Evolutionary conservation across 2,888 invertebrate genomes (phyloP).

Genomic region (Trachelus iudaicus): DNA sequence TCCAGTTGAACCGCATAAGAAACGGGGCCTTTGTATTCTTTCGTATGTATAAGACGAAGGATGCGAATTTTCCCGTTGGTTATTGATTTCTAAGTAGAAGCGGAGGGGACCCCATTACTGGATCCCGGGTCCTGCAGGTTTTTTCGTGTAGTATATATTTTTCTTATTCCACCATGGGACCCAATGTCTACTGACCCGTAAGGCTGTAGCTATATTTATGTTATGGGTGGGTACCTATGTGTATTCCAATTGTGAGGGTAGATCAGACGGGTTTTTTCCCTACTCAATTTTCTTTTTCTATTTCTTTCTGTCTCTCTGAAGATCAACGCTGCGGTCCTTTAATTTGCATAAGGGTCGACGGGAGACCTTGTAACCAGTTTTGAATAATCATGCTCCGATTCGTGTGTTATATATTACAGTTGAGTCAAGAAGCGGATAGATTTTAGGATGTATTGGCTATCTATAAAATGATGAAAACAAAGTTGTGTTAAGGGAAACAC

Average conservation of each 20-base stretch:
- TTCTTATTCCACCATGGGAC: neutral
- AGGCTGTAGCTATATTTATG: neutral
- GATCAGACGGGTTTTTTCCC: neutral
- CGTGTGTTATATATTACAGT: neutral
- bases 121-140: neutral
- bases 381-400: neutral
- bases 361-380: neutral
- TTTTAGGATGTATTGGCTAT: neutral
- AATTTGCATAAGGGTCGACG: neutral
- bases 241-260: neutral
- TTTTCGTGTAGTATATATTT: neutral
- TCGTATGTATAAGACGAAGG: neutral
- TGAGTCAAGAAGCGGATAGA: neutral
- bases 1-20: neutral
- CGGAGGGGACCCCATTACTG: neutral
- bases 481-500: neutral
- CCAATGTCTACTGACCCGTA: neutral
- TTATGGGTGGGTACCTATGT: neutral
- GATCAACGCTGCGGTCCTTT: neutral
- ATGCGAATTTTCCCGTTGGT: conserved; percentile 3
- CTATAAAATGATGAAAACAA: neutral
- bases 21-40: neutral
- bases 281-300: neutral
- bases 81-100: conserved; percentile 15
- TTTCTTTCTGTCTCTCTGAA: neutral